phyloP scores from a whole-genome alignment of 1,140 invertebrate genomes.

The Laupala kohalensis region DNA sequence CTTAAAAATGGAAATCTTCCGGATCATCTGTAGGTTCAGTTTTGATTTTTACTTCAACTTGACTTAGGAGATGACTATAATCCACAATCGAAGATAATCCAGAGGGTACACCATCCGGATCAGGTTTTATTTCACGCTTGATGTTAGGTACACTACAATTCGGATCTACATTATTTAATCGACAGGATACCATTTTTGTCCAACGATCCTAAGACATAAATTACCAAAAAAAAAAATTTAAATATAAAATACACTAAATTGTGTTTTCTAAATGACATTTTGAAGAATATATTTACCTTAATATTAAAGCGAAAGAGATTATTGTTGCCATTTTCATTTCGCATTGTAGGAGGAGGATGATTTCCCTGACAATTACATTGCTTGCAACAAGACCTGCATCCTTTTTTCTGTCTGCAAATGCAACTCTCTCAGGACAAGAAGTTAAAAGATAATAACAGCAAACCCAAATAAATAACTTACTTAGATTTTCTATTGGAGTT shows the following conservation, averaged over 20 bases:
- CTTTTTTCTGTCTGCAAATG: conserved; percentile 14
- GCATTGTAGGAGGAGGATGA: conserved; percentile 11
- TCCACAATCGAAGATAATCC: conserved; percentile 11
- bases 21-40: conserved; percentile 20
- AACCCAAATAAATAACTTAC: background rate
- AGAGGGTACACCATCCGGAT: conserved; percentile 11
- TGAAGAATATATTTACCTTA: conserved; percentile 13
- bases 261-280: background rate
- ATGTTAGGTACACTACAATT: background rate
- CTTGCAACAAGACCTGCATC: conserved; percentile 20
- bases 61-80: conserved; percentile 18
- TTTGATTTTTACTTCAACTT: conserved; percentile 25
- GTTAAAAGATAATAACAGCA: background rate
- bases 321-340: conserved; percentile 15
- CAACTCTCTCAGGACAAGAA: background rate
- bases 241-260: background rate
- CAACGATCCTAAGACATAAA: conserved; percentile 18
- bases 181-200: conserved; percentile 17
- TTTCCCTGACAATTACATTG: conserved; percentile 17
- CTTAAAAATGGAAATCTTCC: background rate
- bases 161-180: conserved; percentile 4
- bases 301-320: conserved; percentile 19
- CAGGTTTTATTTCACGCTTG: conserved; percentile 14
- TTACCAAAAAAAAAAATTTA: background rate
- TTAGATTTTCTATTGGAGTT: conserved; percentile 9